phyloP scores from a whole-genome alignment of 37 sponge, comb jelly and placozoan species.

The Chondrilla cf. caribensis region DNA sequence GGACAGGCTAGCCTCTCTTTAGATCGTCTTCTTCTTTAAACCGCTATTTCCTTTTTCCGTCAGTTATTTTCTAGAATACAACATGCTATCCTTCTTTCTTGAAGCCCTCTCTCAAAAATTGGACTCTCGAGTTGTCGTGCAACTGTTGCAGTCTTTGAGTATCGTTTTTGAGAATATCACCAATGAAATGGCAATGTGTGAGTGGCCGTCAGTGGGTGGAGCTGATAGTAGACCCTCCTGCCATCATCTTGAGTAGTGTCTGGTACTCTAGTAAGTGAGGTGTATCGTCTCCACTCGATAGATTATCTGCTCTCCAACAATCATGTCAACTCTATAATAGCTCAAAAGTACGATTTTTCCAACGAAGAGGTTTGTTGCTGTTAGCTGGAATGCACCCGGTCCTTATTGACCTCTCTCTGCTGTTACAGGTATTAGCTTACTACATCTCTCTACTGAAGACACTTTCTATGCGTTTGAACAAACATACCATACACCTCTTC shows the following conservation, averaged over 20 bases:
- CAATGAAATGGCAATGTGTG: conserved; percentile 95
- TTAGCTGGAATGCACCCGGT: no score
- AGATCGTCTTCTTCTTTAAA: not conserved
- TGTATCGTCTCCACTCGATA: no score
- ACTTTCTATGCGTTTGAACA: conserved; percentile 92
- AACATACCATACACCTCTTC: conserved; percentile 97
- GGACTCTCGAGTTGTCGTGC: conserved; percentile 75
- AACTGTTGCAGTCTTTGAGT: conserved; percentile 96
- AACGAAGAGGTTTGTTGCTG: conserved; percentile 78
- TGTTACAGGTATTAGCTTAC: conserved; percentile 75
- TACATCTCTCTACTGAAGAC: conserved; percentile 99
- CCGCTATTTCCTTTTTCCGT: not conserved
- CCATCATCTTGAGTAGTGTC: no score
- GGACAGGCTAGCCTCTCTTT: not conserved
- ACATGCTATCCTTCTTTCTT: conserved; percentile 90
- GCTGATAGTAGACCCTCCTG: no score
- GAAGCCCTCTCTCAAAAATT: conserved; percentile 76
- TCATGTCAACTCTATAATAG: conserved; percentile 95
- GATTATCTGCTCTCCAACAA: conserved; percentile 99
- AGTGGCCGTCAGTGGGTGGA: conserved; percentile 43
- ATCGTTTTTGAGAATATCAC: conserved; percentile 97
- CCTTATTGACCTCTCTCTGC: no score
- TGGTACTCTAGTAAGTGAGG: no score
- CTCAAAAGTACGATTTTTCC: conserved; percentile 90
- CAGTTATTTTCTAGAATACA: conserved; percentile 97